Base-by-base conservation (phyloP, 2,113 vertebrate species). In the Phalacrocorax carbo region DNA sequence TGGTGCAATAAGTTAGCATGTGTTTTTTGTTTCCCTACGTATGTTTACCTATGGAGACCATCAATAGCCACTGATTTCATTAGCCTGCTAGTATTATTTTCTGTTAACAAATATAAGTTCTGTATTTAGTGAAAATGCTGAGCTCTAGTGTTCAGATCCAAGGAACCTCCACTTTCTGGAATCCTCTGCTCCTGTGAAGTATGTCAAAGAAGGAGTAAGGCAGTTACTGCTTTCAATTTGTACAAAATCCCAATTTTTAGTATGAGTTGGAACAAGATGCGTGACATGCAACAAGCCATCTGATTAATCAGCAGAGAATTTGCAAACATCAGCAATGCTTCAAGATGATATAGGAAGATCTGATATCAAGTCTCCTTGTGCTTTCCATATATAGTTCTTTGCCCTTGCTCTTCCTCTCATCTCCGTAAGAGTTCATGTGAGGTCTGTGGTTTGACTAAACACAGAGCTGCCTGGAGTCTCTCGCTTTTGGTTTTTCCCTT, bases 251-350 rank as follows among this genome's bases (percentile, higher is more conserved):
- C 40, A 18, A 3, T 79, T 94, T 94, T 94, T 52, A 82, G 52
- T 34, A 32, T 44, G 81, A 34, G 81, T 91, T 94, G 62, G 58
- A 93, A 65, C 81, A 89, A 91, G 89, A 85, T 79, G 82, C 73
- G 61, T 80, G 82, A 75, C 58, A 27, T 94, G 82, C 92, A 91
- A 79, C 75, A 73, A 93, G 70, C 62, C 48, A 65, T 88, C 66
- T 88, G 87, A 93, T 95, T 95, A 93, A 93, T 87, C 75, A 86
- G 82, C 93, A 96, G 62, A 82, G 82, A 96, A 96, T 96, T 69
- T 90, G 81, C 90, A 82, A 55, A 77, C 90, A 86, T 91, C 96
- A 94, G 86, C 87, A 95, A 46, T 70, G 79, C 52, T 94, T 88
- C 85, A 57, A 54, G 79, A 93, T 89, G 61, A 54, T 89, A 66